Conservation (phyloP, 2,888 invertebrate genomes). For the Pandemis corylana region DNA sequence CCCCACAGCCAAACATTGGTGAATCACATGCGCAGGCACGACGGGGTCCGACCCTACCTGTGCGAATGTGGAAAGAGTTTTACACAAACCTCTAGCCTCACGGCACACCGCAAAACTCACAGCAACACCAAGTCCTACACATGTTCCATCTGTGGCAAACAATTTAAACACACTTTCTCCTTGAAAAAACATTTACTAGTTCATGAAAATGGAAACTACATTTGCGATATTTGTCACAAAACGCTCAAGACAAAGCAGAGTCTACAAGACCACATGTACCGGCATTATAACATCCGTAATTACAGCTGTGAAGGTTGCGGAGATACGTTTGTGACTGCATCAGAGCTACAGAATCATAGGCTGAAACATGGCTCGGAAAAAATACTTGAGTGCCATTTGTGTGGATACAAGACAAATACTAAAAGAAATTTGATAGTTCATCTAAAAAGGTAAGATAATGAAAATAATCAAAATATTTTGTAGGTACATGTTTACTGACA, state of each 20-base stretch:
- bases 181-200: conserved; percentile 74
- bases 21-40: conserved; percentile 77
- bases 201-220: conserved; percentile 67
- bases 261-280: conserved; percentile 70
- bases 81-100: conserved; percentile 74
- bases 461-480: too few relatives aligned
- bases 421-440: conserved; percentile 75
- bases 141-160: conserved; percentile 77
- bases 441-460: conserved; percentile 66
- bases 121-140: conserved; percentile 69
- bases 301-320: conserved; percentile 81
- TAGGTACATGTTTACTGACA: too few relatives aligned
- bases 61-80: conserved; percentile 80
- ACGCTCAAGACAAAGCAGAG: conserved; percentile 71
- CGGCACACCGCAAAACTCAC: conserved; percentile 76
- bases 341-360: conserved; percentile 76
- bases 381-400: conserved; percentile 71
- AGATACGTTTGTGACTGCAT: conserved; percentile 75
- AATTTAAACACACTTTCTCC: conserved; percentile 78
- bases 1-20: conserved; percentile 78
- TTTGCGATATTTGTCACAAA: conserved; percentile 74
- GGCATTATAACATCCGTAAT: conserved; percentile 77
- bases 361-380: conserved; percentile 67
- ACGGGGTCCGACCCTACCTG: conserved; percentile 73
- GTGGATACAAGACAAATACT: conserved; percentile 73